phyloP scores from a whole-genome alignment of 1,140 invertebrate species.

The Drosophila santomea region DNA sequence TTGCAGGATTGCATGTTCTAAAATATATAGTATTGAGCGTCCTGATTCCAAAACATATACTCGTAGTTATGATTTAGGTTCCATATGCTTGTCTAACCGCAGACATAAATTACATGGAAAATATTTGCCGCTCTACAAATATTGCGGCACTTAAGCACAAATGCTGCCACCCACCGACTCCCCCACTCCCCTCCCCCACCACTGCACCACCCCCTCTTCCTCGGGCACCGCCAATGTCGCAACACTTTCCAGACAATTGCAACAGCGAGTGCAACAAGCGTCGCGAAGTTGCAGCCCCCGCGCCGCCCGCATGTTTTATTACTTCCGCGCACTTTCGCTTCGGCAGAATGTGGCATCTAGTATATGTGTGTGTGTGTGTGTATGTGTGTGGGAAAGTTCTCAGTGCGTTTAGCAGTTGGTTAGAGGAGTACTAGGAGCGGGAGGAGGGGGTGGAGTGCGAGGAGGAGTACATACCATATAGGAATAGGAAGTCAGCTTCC shows the following conservation, averaged over 20 bases:
- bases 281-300: slow-evolving; percentile 50
- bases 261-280: slow-evolving; percentile 66
- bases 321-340: slow-evolving; percentile 80
- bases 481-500: slow-evolving; percentile 58
- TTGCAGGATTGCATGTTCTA: no score
- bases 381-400: slow-evolving; percentile 73
- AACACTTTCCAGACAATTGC: slow-evolving; percentile 75
- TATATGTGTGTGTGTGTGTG: not conserved
- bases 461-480: not conserved
- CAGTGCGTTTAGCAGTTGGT: slow-evolving; percentile 71
- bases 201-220: not conserved
- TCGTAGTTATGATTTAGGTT: slow-evolving; percentile 5
- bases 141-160: slow-evolving; percentile 76
- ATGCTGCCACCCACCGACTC: slow-evolving; percentile 58
- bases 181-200: not conserved
- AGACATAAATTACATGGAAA: slow-evolving; percentile 58
- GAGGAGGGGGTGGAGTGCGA: not conserved
- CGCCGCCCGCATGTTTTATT: slow-evolving; percentile 68
- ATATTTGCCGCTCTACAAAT: slow-evolving; percentile 66
- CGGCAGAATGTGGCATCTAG: slow-evolving; percentile 50
- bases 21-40: not conserved
- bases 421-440: not conserved
- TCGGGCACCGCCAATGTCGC: slow-evolving; percentile 25
- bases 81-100: slow-evolving; percentile 51
- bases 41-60: not conserved